phyloP scores from a whole-genome alignment of 2,797 vertebrate species.

The Eulemur coronatus region DNA sequence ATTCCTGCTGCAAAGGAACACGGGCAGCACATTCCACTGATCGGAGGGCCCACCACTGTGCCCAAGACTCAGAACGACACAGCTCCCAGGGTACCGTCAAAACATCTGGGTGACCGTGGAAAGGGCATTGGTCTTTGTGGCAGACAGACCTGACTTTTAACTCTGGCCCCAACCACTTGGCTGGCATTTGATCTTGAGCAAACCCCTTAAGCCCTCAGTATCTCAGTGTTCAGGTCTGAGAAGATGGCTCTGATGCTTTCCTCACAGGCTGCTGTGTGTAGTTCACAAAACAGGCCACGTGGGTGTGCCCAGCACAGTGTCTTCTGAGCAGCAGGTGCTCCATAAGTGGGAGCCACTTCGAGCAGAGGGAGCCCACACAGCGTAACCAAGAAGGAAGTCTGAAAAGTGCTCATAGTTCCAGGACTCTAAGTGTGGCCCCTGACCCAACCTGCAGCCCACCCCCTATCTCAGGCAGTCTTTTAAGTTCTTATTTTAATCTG shows the following conservation, averaged over 20 bases:
- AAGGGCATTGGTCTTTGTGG: background rate
- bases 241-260: background rate
- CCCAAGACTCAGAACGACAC: background rate
- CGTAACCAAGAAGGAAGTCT: background rate
- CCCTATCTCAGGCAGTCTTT: background rate
- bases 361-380: background rate
- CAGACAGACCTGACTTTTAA: background rate
- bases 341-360: background rate
- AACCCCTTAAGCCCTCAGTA: background rate
- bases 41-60: fast-evolving
- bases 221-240: background rate
- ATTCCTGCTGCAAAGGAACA: background rate
- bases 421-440: background rate
- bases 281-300: background rate
- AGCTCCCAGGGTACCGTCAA: fast-evolving
- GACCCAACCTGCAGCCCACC: background rate
- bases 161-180: background rate
- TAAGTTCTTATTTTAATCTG: background rate
- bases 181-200: background rate
- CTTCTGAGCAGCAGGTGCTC: background rate
- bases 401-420: background rate
- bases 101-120: no score
- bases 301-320: no score
- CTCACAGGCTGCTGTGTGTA: background rate
- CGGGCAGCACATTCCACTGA: background rate